Evolutionary conservation across 2,888 invertebrate genomes (phyloP), one percentile per base, ranked within the genome.

Genomic region (Latrodectus elegans): DNA sequence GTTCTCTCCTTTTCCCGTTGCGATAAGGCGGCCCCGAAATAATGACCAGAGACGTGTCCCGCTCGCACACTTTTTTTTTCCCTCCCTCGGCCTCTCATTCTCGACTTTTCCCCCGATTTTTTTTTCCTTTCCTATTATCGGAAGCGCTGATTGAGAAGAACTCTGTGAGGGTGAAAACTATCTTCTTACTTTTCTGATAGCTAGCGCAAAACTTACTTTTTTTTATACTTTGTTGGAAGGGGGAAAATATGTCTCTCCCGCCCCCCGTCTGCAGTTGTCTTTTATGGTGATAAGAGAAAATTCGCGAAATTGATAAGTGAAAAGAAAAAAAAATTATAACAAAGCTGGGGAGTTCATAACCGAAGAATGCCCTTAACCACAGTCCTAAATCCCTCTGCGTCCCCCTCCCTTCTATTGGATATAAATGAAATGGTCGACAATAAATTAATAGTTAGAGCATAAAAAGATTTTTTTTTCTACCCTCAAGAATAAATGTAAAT

Each of bases 121-220:
- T 38, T 38, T 38, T 38, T 38, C 38, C 38, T 38, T 60, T n/a
- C 22, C 26, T 68, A 15, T 80, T 86, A 78, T 80, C 85, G 76
- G 38, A 38, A 51, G 51, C 85, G 78, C 85, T 80, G 85, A 86
- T 80, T 64, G 85, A 86, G 76, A 70, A 80, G 75, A 60, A 55
- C 70, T 76, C 71, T 67, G 65, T 26, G 49, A 38, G 79, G 80
- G 71, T 72, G 80, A 80, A 80, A 81, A 74, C 81, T 67, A 81
- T 81, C 81, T 73, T 60, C 38, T 79, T 79, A 71, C 55, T 64
- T 52, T 73, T 22, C 72, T 12, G 77, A 77, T 71, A 71, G 22
- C 73, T 8, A n/a, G 52, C 52, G 12, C 71, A 60, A 60, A 12
- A 8, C 49, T 49, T 38, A 15, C 26, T 17, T 73, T 38, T 38